Conservation (phyloP, 2,797 vertebrate genomes). For the Pyrocephalus nanus region DNA sequence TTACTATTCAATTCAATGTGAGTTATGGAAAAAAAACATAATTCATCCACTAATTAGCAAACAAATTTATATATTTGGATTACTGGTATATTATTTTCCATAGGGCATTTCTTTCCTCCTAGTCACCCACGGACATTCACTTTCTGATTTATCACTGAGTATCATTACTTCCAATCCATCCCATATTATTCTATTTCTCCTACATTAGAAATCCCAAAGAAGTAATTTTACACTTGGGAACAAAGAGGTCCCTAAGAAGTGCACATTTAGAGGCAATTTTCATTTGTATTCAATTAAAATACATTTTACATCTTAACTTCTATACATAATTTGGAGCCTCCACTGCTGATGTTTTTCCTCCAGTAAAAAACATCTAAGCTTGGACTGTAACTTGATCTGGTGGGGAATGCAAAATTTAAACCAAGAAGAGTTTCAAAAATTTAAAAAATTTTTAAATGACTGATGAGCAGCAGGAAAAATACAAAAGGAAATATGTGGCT, state of each 20-base stretch:
- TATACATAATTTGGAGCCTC: neutral
- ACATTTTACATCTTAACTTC: neutral
- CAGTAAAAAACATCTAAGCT: neutral
- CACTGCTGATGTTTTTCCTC: neutral
- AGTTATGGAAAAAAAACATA: neutral
- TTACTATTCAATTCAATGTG: neutral
- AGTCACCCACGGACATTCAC: neutral
- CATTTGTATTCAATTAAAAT: neutral
- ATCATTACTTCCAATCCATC: neutral
- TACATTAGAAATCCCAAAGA: neutral
- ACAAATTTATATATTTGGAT: neutral
- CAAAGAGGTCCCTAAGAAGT: neutral
- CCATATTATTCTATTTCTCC: neutral
- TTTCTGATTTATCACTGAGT: neutral
- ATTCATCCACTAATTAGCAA: neutral
- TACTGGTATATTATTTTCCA: neutral
- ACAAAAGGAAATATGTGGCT: neutral
- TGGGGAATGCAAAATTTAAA: neutral
- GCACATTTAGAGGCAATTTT: neutral
- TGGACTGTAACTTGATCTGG: neutral
- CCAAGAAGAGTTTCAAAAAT: neutral
- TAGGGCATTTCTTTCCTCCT: neutral
- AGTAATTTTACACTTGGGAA: neutral
- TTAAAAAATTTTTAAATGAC: neutral
- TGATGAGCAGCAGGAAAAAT: neutral